phyloP scores from a whole-genome alignment of 2,113 vertebrate species.

The Caracal caracal region DNA sequence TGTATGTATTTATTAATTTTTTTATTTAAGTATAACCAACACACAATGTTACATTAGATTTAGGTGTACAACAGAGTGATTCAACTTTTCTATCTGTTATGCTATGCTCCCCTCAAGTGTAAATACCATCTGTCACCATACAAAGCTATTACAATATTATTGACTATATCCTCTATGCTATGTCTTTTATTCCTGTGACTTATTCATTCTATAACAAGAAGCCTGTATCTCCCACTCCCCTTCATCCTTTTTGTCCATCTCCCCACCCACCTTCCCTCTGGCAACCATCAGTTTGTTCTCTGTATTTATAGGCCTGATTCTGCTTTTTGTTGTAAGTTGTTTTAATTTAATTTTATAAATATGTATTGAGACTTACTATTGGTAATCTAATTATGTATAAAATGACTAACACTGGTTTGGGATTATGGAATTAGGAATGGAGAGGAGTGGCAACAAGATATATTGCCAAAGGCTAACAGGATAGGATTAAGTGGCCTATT shows the following conservation, averaged over 20 bases:
- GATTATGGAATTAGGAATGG: neutral
- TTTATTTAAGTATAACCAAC: neutral
- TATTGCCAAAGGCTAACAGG: neutral
- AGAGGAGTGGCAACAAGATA: neutral
- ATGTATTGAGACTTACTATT: neutral
- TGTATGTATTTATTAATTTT: neutral
- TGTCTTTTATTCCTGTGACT: neutral
- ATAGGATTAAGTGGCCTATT: neutral
- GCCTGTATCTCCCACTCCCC: neutral
- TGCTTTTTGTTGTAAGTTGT: neutral
- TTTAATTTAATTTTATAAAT: slow-evolving; percentile 52
- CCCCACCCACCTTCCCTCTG: neutral
- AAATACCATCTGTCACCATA: neutral
- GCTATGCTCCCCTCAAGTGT: neutral
- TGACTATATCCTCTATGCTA: neutral
- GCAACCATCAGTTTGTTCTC: neutral
- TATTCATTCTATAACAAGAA: neutral
- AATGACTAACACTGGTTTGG: neutral
- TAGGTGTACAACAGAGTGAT: neutral
- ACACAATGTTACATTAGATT: neutral
- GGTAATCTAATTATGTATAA: neutral
- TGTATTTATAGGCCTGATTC: neutral
- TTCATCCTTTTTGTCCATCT: neutral
- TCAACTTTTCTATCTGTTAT: neutral
- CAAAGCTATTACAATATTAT: neutral